phyloP scores from a whole-genome alignment of 2,797 vertebrate species.

The Mico argentatus region DNA sequence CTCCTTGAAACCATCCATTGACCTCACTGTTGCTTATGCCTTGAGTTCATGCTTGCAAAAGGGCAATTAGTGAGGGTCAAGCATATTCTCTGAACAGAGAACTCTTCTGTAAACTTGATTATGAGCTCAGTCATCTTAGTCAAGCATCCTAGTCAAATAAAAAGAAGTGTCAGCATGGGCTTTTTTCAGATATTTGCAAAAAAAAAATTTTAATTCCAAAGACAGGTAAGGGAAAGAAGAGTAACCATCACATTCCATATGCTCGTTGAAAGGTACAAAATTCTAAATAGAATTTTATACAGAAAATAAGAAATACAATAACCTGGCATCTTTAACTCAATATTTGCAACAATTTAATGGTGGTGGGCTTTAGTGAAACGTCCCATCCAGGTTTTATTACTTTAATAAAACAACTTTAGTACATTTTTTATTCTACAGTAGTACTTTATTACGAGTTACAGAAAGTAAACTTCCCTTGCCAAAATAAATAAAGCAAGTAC shows the following conservation, averaged over 20 bases:
- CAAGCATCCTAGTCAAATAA: not conserved
- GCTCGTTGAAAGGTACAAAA: not conserved
- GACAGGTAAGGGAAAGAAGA: not conserved
- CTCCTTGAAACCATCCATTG: not conserved
- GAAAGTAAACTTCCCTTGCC: conserved; percentile 69
- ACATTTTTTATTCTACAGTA: conserved; percentile 34
- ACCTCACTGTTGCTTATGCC: not conserved
- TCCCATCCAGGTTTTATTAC: conserved; percentile 56
- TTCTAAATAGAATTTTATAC: conserved; percentile 40
- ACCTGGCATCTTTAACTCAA: conserved; percentile 40
- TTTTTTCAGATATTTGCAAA: not conserved
- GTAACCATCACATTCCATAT: not conserved
- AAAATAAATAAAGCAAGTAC: conserved; percentile 72
- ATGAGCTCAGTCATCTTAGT: not conserved
- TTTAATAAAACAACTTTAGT: conserved; percentile 73
- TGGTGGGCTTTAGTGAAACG: not conserved
- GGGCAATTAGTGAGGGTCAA: not conserved
- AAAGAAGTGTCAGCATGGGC: not conserved
- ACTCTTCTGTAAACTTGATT: not conserved
- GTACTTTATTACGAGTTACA: conserved; percentile 63
- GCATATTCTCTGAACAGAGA: not conserved
- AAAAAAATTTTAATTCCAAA: not conserved
- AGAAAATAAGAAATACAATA: conserved; percentile 50
- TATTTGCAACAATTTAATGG: conserved; percentile 42
- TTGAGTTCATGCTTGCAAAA: not conserved